phyloP scores from a whole-genome alignment of 2,113 vertebrate species.

The Naja naja region DNA sequence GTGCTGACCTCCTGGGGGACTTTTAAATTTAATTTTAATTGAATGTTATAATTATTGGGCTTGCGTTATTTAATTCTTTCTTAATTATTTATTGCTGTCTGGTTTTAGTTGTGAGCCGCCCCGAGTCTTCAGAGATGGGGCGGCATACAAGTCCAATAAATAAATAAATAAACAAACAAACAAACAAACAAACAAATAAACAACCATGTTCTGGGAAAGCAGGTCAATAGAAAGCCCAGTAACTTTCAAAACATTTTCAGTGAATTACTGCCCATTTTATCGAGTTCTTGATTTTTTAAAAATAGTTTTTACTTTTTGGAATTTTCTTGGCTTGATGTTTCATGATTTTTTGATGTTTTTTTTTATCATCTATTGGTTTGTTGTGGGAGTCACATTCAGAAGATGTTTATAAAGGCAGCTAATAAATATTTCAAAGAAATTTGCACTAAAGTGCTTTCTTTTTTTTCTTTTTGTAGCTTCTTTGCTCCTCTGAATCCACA shows the following conservation, averaged over 20 bases:
- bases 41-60: no score
- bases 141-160: no score
- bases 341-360: not conserved
- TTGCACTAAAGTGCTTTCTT: not conserved
- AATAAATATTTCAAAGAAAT: not conserved
- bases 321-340: not conserved
- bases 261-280: not conserved
- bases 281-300: not conserved
- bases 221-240: not conserved
- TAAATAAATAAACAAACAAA: no score
- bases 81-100: no score
- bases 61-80: no score
- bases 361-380: not conserved
- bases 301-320: not conserved
- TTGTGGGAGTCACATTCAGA: not conserved
- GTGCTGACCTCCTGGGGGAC: no score
- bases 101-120: no score
- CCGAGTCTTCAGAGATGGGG: no score
- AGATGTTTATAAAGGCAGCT: not conserved
- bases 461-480: not conserved
- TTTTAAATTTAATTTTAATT: no score
- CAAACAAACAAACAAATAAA: no score
- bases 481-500: not conserved
- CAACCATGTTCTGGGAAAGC: not conserved
- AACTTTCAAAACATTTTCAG: not conserved